Conservation (phyloP, 2,113 vertebrate species). For the Colinus virginianus region DNA sequence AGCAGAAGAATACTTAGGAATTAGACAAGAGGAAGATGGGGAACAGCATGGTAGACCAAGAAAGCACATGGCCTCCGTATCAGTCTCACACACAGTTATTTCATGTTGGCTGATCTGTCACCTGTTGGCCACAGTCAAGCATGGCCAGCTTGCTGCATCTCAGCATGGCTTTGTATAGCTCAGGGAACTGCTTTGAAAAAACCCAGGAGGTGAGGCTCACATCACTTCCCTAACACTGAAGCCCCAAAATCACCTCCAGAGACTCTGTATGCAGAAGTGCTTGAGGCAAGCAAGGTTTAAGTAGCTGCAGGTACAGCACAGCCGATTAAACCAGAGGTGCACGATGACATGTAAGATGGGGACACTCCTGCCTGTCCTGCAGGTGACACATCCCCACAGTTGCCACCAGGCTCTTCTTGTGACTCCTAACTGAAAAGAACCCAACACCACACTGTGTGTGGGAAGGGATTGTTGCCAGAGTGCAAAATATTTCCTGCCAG, state of each 20-base stretch:
- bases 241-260: not conserved
- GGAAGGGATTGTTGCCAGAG: not conserved
- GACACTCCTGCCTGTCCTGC: not conserved
- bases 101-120: not conserved
- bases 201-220: not conserved
- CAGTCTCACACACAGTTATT: not conserved
- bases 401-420: not conserved
- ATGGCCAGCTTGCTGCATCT: not conserved
- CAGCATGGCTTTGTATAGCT: fast-evolving
- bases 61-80: not conserved
- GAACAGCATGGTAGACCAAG: not conserved
- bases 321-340: not conserved
- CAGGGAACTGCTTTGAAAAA: not conserved
- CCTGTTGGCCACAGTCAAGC: not conserved
- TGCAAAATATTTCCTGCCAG: not conserved
- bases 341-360: fast-evolving
- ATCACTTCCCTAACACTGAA: not conserved
- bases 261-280: not conserved
- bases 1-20: not conserved
- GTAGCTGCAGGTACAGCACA: not conserved
- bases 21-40: not conserved
- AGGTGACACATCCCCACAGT: not conserved
- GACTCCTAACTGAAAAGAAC: not conserved
- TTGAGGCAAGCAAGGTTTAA: not conserved
- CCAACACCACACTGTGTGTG: no score